A percentile compares a stretch with the other conserved stretches of the same genome.
Conservation (phyloP, 92 coral and sea anemone genomes). For the Phenganax marumi region DNA sequence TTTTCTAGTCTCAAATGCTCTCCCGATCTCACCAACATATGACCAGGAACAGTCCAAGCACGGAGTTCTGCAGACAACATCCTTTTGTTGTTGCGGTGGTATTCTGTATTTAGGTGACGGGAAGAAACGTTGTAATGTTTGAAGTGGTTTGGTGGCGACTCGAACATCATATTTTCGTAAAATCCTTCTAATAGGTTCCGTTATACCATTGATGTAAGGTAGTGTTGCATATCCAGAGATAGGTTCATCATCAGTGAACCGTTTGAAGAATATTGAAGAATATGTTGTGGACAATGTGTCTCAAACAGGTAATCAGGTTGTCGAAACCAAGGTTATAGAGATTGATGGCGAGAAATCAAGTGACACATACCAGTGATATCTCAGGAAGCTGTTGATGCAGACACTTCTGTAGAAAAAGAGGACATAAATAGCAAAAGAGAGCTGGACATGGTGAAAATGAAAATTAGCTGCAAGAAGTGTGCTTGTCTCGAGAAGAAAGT, state of each 20-base stretch:
- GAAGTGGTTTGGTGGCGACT: background rate
- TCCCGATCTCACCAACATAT: background rate
- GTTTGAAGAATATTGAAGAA: too few species aligned
- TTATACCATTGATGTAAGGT: conserved; percentile 3
- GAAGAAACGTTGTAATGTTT: background rate
- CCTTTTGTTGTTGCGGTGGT: background rate
- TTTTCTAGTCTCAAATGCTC: conserved; percentile 22
- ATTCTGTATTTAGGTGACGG: background rate
- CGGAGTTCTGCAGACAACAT: background rate
- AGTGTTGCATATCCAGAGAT: background rate
- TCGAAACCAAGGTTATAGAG: too few species aligned
- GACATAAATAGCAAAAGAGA: too few species aligned
- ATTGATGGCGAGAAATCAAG: too few species aligned
- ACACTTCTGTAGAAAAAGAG: too few species aligned
- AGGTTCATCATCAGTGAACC: background rate
- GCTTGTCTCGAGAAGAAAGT: too few species aligned
- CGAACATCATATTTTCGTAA: background rate
- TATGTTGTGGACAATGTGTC: too few species aligned
- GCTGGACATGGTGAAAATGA: too few species aligned
- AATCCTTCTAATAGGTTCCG: background rate
- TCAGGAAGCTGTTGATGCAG: too few species aligned
- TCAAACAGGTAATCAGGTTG: too few species aligned
- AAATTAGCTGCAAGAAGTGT: too few species aligned
- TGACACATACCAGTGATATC: too few species aligned
- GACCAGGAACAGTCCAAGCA: background rate